phyloP scores from a whole-genome alignment of 2,797 vertebrate species.

The Acanthopagrus latus region DNA sequence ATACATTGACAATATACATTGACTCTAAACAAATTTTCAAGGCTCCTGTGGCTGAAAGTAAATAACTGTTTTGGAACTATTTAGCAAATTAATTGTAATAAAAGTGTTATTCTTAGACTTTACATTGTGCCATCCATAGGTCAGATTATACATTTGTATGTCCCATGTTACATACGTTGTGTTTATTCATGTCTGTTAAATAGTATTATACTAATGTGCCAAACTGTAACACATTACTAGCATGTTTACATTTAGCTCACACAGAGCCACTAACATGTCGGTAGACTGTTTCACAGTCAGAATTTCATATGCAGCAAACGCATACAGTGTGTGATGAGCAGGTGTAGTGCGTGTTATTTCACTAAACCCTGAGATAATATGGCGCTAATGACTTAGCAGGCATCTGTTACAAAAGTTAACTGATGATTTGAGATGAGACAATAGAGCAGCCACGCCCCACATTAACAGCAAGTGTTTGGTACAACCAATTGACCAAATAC shows the following conservation, averaged over 20 bases:
- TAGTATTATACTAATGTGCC: background rate
- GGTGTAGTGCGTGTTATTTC: constrained; percentile 13
- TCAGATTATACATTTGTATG: background rate
- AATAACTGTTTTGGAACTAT: background rate
- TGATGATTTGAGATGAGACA: background rate
- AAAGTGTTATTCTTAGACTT: background rate
- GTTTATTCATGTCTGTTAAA: background rate
- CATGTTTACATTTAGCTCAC: background rate
- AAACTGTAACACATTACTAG: background rate
- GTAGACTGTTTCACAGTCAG: background rate
- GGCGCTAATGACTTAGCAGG: background rate
- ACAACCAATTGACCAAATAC: constrained; percentile 6
- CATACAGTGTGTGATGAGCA: background rate
- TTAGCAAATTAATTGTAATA: background rate
- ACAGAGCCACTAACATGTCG: background rate
- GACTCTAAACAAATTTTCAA: background rate
- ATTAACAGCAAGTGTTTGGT: background rate
- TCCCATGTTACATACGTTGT: background rate
- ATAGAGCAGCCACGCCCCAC: background rate
- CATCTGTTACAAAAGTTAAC: background rate
- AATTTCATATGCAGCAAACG: background rate
- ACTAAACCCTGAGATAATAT: background rate
- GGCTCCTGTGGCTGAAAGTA: constrained; percentile 8
- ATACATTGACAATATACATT: too few relatives aligned
- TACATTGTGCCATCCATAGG: background rate